Evolutionary conservation across 2,113 vertebrate genomes (phyloP).

Genomic region (Emydocephalus ijimae): DNA sequence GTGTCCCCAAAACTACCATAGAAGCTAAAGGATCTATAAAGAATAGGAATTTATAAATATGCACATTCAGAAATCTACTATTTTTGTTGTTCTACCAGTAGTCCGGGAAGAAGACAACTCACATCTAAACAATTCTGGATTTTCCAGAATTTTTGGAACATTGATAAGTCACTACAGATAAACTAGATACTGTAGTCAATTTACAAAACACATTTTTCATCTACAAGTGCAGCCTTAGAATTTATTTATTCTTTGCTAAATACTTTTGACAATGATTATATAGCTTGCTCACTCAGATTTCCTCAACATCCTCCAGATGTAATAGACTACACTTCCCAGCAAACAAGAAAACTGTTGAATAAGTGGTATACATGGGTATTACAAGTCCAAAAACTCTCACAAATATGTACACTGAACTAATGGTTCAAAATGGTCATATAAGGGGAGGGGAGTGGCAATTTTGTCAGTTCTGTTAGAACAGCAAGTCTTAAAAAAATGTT

Average conservation of each 20-base stretch:
- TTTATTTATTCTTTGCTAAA: neutral
- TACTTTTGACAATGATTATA: neutral
- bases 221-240: neutral
- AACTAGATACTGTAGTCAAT: neutral
- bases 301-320: neutral
- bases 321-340: neutral
- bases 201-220: slow-evolving; percentile 14
- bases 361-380: neutral
- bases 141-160: neutral
- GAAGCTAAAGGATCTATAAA: neutral
- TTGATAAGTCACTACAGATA: neutral
- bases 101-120: neutral
- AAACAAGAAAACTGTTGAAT: neutral
- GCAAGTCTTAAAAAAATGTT: neutral
- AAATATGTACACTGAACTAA: neutral
- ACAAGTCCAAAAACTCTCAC: neutral
- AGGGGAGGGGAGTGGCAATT: neutral
- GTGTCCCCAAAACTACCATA: neutral
- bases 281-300: neutral
- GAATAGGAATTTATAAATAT: neutral
- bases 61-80: neutral
- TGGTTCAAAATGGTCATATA: neutral
- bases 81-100: neutral
- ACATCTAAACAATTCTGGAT: neutral
- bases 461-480: neutral